Base-by-base conservation (phyloP, 2,113 vertebrate genomes). In the Cromileptes altivelis region DNA sequence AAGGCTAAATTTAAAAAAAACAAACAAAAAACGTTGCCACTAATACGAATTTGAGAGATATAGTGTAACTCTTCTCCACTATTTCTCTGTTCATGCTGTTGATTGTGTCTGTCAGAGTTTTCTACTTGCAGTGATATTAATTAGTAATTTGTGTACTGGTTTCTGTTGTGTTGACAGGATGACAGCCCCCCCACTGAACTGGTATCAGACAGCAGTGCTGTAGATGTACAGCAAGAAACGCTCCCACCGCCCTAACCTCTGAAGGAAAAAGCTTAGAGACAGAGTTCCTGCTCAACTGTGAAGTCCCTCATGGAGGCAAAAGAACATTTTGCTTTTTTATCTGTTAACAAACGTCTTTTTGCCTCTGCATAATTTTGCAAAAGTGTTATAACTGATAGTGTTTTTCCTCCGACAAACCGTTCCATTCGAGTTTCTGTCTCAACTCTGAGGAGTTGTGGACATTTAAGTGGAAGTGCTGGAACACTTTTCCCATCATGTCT, bases 81-180 rank as follows among this genome's bases (percentile, higher is more conserved):
- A 58, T 13, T 45, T 30, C 23, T 47, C 6, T 60, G 37, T 40
- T 73, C 23, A 12, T 72, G 6, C 6, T 71, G 33, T 73, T 50
- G 11, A 49, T 3, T 33, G 14, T 62, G 42, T 45, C 42, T 45
- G 42, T 45, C 42, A 45, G 42, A 45, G 42, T 45, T 79, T 62
- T 27, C 18, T 21, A 6, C 57, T 30, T 27, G 33, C 23, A 47
- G 12, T 61, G 63, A 15, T 17, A 33, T 15, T 62, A 19, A 9
- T 45, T 9, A 45, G 33, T 7, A 37, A 6, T 11, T 18, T 78
- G 19, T 65, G 17, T 68, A 18, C 53, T 33, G 37, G 19, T 76
- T 64, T 71, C 15, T 57, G 47, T 75, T 85, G 49, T 82, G 63
- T 65, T 65, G 53, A 67, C 88, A 94, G 93, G 68, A 86, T 9